Conservation (phyloP, 2,113 vertebrate genomes). For the Tamias sibiricus region DNA sequence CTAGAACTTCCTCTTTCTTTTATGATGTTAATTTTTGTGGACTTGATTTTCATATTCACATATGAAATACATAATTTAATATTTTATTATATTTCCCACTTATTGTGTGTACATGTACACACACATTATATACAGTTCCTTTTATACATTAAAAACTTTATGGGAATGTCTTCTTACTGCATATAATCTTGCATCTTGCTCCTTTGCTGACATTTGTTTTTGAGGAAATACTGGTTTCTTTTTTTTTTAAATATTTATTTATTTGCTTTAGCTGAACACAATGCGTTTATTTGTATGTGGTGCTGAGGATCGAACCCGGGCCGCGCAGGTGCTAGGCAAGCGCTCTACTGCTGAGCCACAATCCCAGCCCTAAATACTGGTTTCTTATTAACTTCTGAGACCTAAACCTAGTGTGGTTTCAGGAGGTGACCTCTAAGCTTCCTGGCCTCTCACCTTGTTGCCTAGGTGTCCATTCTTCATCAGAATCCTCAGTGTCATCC, state of each 20-base stretch:
- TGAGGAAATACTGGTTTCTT: neutral
- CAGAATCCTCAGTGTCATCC: constrained; percentile 66
- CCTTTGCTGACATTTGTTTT: neutral
- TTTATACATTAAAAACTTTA: neutral
- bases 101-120: neutral
- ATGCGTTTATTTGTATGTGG: too few relatives aligned
- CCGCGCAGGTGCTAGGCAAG: too few relatives aligned
- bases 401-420: neutral
- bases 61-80: neutral
- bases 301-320: too few relatives aligned
- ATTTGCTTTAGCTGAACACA: too few relatives aligned
- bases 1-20: neutral
- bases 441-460: constrained; percentile 57
- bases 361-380: too few relatives aligned
- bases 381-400: neutral
- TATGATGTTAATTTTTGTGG: neutral
- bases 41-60: neutral
- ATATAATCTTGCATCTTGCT: neutral
- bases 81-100: neutral
- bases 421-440: neutral
- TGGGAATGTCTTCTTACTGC: neutral
- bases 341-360: too few relatives aligned
- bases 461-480: constrained; percentile 79
- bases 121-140: neutral
- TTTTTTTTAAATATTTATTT: too few relatives aligned